Conservation (phyloP, 2,113 vertebrate genomes). For the Peromyscus californicus region DNA sequence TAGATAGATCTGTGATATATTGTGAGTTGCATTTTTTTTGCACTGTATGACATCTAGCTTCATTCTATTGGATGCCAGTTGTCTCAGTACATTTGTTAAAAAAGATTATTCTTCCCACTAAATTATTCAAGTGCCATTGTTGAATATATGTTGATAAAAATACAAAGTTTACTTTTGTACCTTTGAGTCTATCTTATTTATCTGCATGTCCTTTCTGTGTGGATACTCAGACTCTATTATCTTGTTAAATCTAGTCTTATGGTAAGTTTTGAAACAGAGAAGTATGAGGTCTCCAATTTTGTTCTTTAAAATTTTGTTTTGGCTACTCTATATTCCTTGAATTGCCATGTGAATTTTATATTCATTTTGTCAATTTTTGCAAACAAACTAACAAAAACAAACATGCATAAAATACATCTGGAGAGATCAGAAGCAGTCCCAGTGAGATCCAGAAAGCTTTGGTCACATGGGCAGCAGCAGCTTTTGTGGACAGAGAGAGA, state of each 20-base stretch:
- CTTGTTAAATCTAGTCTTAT: neutral
- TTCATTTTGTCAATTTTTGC: neutral
- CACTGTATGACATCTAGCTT: neutral
- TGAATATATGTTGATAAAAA: neutral
- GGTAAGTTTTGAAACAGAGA: slow-evolving; percentile 9
- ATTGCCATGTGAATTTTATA: slow-evolving; percentile 10
- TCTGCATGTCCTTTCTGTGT: neutral
- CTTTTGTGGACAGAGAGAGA: neutral
- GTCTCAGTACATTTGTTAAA: neutral
- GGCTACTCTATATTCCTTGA: neutral
- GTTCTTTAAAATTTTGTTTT: neutral
- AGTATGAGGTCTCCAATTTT: neutral
- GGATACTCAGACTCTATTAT: neutral
- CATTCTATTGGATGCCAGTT: neutral
- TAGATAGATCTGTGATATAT: neutral
- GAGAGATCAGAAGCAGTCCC: neutral
- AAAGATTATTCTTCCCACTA: neutral
- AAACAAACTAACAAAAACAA: neutral
- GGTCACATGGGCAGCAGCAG: neutral
- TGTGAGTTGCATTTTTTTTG: neutral
- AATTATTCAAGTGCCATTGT: neutral
- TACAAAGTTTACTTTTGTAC: neutral
- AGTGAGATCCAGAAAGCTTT: neutral
- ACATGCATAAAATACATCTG: neutral
- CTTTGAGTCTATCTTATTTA: neutral